Percentiles rank a stretch among this genome's conserved stretches.
Conservation (phyloP, 2,888 invertebrate genomes). For the Bellardia pandia region DNA sequence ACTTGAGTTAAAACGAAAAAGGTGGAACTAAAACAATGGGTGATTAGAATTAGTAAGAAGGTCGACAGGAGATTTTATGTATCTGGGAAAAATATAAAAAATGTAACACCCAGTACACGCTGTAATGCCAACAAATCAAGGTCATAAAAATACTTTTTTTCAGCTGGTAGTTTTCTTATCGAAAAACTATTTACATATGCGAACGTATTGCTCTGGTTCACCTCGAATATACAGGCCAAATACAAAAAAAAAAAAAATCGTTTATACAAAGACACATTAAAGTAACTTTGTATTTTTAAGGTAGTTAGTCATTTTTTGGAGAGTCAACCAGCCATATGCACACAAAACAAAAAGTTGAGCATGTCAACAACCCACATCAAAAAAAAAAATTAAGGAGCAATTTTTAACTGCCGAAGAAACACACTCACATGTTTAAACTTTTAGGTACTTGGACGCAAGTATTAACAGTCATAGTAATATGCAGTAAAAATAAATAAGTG, state of each 20-base stretch:
- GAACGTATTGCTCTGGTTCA: conserved; percentile 6
- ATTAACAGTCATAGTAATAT: neutral
- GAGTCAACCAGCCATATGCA: conserved; percentile 18
- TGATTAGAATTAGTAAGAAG: conserved; percentile 5
- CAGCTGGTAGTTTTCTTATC: neutral
- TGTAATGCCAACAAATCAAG: conserved; percentile 38
- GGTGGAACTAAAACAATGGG: conserved; percentile 13
- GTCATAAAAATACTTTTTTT: conserved; percentile 17
- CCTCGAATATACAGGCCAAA: conserved; percentile 21
- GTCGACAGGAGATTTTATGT: neutral
- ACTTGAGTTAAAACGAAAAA: neutral
- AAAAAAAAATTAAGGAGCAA: conserved; percentile 36
- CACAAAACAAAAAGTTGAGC: conserved; percentile 35
- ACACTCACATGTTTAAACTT: neutral
- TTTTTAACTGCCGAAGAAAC: conserved; percentile 23
- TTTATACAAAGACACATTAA: neutral
- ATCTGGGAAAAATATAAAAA: neutral
- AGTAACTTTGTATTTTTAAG: neutral
- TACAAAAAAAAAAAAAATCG: neutral
- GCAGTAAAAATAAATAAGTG: neutral
- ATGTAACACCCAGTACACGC: neutral
- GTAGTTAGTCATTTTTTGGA: conserved; percentile 19
- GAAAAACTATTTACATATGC: conserved; percentile 24
- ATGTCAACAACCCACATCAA: conserved; percentile 54
- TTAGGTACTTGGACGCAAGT: neutral